Evolutionary conservation across 2,797 vertebrate species (phyloP), one percentile per base, ranked within the genome.

Genomic region (Microchirus variegatus): DNA sequence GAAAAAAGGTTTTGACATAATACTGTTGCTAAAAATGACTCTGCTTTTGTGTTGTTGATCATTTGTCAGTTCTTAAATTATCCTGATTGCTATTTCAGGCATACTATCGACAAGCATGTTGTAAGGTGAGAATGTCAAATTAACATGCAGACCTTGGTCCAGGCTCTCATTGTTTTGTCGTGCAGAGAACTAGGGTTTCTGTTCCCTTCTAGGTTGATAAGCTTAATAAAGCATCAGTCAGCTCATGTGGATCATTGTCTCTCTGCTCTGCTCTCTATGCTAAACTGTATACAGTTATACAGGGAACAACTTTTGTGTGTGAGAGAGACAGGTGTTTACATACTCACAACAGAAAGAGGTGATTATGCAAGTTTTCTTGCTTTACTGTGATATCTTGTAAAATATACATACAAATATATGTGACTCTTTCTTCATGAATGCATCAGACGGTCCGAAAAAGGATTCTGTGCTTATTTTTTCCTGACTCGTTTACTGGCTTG

Each of bases 161-260:
- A 22, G 19, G 19, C 54, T 63, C 50, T 52, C n/a, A n/a, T 45
- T 77, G 59, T 11, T 18, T 41, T 37, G 10, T 3, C 36, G 10
- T 37, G 36, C 5, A 37, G 31, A 65, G 50, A 67, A 73, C 45
- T 17, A 43, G 41, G 43, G 60, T 74, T 66, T 67, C 49, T 70
- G 50, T 61, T 70, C 49, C 54, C 69, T 45, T 80, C 58, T 66
- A 51, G 60, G 51, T 53, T 78, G 67, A 82, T 73, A 61, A 73
- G 63, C 63, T 73, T 62, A 78, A 68, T 70, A 70, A 78, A 70
- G 50, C 70, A 70, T 81, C 70, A 76, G 57, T 72, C 71, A 67
- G 65, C 66, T 58, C 47, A 37, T 68, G 57, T 61, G 62, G 61
- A 71, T 61, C 73, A 73, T 56, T 67, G 51, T 66, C 67, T 44